phyloP scores from a whole-genome alignment of 2,888 invertebrate species.

The Rotaria macrura region DNA sequence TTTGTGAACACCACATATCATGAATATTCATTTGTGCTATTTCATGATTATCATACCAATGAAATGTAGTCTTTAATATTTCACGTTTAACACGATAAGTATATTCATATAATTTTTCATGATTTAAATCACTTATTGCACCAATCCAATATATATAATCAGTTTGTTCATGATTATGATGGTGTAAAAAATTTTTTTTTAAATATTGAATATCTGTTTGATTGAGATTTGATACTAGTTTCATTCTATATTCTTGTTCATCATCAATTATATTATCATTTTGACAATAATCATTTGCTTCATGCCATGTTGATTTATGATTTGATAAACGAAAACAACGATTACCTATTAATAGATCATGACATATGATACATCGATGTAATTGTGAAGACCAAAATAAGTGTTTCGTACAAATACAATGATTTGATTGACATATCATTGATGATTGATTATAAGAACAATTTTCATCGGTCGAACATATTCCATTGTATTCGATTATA shows the following conservation, averaged over 20 bases:
- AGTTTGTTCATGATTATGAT: not conserved
- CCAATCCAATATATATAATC: not conserved
- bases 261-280: not conserved
- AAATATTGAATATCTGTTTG: not conserved
- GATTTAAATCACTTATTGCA: not conserved
- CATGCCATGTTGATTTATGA: not conserved
- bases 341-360: not conserved
- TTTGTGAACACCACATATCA: not conserved
- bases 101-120: not conserved
- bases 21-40: not conserved
- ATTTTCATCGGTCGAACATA: not conserved
- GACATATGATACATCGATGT: not conserved
- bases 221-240: not conserved
- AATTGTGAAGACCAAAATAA: not conserved
- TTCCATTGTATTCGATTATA: not conserved
- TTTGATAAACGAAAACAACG: not conserved
- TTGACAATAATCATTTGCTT: not conserved
- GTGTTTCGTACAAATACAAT: not conserved
- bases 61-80: not conserved
- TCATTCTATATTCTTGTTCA: not conserved
- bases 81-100: not conserved
- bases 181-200: not conserved
- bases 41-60: not conserved
- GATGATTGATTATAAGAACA: not conserved
- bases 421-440: not conserved